Evolutionary conservation across 92 coral and sea anemone genomes (phyloP).

Genomic region (Pocillopora meandrina): DNA sequence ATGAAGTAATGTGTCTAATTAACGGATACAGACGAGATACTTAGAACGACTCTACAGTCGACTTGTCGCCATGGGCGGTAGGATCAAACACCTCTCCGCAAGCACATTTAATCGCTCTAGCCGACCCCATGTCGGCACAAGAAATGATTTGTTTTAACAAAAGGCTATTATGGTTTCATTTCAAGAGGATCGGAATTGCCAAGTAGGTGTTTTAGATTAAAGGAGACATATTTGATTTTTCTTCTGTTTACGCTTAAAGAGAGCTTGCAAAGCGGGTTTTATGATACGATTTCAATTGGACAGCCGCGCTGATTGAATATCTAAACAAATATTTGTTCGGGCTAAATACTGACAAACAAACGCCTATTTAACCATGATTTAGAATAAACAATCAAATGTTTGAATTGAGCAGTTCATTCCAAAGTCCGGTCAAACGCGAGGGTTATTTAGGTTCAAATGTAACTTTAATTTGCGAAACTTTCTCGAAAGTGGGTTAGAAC

Average conservation of each 20-base stretch:
- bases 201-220: slow-evolving; percentile 8
- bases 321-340: slow-evolving; percentile 43
- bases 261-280: not conserved
- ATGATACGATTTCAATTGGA: slow-evolving; percentile 1
- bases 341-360: slow-evolving; percentile 18
- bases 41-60: not conserved
- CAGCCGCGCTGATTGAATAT: slow-evolving; percentile 2
- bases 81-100: slow-evolving; percentile 30
- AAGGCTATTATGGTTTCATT: slow-evolving; percentile 1
- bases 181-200: slow-evolving; percentile 14
- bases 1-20: slow-evolving; percentile 1
- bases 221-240: slow-evolving; percentile 11
- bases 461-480: too few species aligned
- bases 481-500: too few species aligned
- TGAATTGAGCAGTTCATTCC: not conserved
- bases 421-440: not conserved
- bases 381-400: not conserved
- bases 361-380: not conserved
- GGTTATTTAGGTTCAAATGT: not conserved
- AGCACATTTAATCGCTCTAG: slow-evolving; percentile 14
- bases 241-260: not conserved
- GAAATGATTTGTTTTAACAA: slow-evolving; percentile 17
- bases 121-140: slow-evolving; percentile 37
- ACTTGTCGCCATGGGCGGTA: slow-evolving; percentile 34
- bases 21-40: not conserved